These are phyloP conservation scores for Percopsis omiscomaycus DNA, from an alignment of 2,797 vertebrate species.

Conservation along the genomic window DNA sequence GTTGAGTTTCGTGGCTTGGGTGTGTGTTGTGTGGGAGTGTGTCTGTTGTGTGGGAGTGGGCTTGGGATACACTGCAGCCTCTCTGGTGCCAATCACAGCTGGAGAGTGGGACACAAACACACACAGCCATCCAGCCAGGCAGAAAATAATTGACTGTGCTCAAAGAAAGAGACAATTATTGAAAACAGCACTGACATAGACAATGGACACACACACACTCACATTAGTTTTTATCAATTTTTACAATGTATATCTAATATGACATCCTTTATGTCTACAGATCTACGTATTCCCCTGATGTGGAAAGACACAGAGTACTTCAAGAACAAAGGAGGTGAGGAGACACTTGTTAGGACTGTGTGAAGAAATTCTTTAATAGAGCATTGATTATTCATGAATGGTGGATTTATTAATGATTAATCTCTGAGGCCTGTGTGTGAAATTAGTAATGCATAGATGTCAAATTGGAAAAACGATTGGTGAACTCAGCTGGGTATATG, in stretches of 20 bases:
- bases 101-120: slow-evolving; percentile 17
- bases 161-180: background rate
- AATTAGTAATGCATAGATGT: slow-evolving; percentile 11
- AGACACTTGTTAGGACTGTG: background rate
- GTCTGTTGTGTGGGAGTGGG: background rate
- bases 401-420: slow-evolving; percentile 37
- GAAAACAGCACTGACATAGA: background rate
- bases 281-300: slow-evolving; percentile 94
- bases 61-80: slow-evolving; percentile 12
- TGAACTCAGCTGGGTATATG: background rate
- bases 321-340: slow-evolving; percentile 95
- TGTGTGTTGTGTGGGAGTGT: too few relatives aligned
- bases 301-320: slow-evolving; percentile 98
- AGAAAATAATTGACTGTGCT: background rate
- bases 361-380: slow-evolving; percentile 27
- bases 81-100: slow-evolving; percentile 30
- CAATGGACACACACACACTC: slow-evolving; percentile 1
- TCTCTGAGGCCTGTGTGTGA: slow-evolving; percentile 8
- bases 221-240: slow-evolving; percentile 7
- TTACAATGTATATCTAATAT: slow-evolving; percentile 56
- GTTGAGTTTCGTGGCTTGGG: too few relatives aligned
- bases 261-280: slow-evolving; percentile 55
- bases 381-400: slow-evolving; percentile 38
- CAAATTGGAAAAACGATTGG: slow-evolving; percentile 1
- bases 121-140: background rate